phyloP scores from a whole-genome alignment of 2,888 invertebrate genomes.

The Thymelicus lineola region DNA sequence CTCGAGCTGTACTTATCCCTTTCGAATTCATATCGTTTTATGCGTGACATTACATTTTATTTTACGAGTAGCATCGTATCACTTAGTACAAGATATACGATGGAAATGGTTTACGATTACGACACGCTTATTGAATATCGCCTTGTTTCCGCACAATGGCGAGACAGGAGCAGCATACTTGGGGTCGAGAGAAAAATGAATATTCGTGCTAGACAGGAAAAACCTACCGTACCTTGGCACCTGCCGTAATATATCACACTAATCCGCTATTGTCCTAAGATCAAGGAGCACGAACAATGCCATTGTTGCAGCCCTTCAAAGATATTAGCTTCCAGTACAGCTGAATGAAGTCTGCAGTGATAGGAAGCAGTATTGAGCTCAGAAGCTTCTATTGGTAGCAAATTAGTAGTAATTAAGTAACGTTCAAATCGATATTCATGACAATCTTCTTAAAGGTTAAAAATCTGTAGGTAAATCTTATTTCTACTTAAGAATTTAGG shows the following conservation, averaged over 20 bases:
- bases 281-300: constrained; percentile 8
- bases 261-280: constrained; percentile 9
- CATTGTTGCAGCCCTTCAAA: constrained; percentile 11
- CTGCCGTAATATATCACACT: not conserved
- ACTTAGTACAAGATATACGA: constrained; percentile 19
- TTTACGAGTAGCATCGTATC: constrained; percentile 18
- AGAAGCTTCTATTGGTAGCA: not conserved
- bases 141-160: not conserved
- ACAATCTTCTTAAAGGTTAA: too few species aligned
- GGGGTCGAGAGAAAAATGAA: not conserved
- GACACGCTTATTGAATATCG: constrained; percentile 10
- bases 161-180: not conserved
- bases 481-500: too few species aligned
- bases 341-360: not conserved
- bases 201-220: not conserved
- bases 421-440: too few species aligned
- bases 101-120: constrained; percentile 12
- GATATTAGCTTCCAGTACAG: constrained; percentile 4
- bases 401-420: not conserved
- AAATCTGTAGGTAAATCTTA: too few species aligned
- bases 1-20: not conserved
- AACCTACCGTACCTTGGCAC: too few species aligned
- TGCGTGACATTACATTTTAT: constrained; percentile 11
- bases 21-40: constrained; percentile 5
- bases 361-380: not conserved